Evolutionary conservation across 2,888 invertebrate species (phyloP), one percentile per base, ranked within the genome.

Genomic region (Hipparchia sbordonii): DNA sequence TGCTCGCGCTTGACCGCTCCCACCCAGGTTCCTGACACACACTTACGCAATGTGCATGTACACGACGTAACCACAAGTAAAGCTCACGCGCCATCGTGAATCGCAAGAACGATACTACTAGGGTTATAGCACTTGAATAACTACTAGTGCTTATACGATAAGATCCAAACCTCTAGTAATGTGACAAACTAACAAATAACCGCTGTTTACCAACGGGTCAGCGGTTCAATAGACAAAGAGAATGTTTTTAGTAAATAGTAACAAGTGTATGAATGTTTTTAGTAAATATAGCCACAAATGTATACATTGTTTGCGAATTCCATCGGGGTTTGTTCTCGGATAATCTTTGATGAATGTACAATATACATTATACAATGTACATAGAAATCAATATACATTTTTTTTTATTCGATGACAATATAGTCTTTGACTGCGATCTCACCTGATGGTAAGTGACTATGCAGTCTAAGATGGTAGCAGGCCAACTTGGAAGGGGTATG

Each of bases 141-240:
- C 57, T 45, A 6, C 48, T 67, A 67, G 54, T n/a, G 33, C 45
- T 66, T 54, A 59, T 13, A 57, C 45, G 48, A 57, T 46, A 73
- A 73, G 60, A 66, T 56, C 66, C 48, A 56, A 51, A 39, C 67
- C 54, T 51, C 69, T 74, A 72, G 65, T 71, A 71, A 62, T 70
- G 74, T 67, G 54, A 65, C 67, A 65, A 67, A 59, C 52, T 39
- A 59, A 73, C 57, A 73, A 70, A 73, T 61, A 70, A 39, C 48
- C 54, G 67, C 63, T 78, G 77, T 77, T 78, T 76, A 74, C 74
- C 74, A 76, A 67, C 76, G 72, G 79, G 80, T 82, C 80, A 80
- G 73, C 71, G 67, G 68, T 70, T 75, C 73, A 77, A 80, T 78
- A 79, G 79, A 82, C 82, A 82, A 82, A 52, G 69, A 82, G 77